phyloP scores from a whole-genome alignment of 1,140 invertebrate species.

The Holotrichia oblita region DNA sequence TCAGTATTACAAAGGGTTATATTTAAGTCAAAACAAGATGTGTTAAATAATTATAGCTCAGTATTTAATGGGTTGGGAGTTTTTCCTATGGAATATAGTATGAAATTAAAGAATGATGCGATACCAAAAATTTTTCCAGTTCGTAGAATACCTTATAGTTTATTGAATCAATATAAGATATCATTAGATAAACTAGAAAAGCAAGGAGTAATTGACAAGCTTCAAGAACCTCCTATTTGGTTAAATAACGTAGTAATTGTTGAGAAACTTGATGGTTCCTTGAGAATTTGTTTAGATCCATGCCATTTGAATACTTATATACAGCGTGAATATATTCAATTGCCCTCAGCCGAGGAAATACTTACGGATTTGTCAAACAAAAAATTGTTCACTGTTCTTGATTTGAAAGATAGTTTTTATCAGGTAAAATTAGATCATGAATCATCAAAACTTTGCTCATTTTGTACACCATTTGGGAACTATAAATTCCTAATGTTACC shows the following conservation, averaged over 20 bases:
- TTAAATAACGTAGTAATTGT: constrained; percentile 12
- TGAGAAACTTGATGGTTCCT: neutral
- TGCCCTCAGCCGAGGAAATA: neutral
- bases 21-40: neutral
- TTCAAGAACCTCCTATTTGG: constrained; percentile 13
- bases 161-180: constrained; percentile 13
- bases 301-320: neutral
- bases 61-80: neutral
- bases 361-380: neutral
- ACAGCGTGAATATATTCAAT: neutral
- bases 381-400: neutral
- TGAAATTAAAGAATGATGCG: neutral
- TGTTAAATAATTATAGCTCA: constrained; percentile 6
- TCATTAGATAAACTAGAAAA: constrained; percentile 6
- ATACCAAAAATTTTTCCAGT: neutral
- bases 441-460: neutral
- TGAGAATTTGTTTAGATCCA: constrained; percentile 1
- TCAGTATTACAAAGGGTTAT: neutral
- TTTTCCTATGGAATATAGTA: neutral
- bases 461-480: neutral
- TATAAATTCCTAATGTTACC: too few species aligned
- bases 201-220: neutral
- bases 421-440: neutral
- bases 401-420: neutral
- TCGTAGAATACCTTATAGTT: constrained; percentile 19